These are phyloP conservation scores for Tetragnatha versicolor DNA, from an alignment of 1,140 invertebrate species.

Conservation along the genomic window DNA sequence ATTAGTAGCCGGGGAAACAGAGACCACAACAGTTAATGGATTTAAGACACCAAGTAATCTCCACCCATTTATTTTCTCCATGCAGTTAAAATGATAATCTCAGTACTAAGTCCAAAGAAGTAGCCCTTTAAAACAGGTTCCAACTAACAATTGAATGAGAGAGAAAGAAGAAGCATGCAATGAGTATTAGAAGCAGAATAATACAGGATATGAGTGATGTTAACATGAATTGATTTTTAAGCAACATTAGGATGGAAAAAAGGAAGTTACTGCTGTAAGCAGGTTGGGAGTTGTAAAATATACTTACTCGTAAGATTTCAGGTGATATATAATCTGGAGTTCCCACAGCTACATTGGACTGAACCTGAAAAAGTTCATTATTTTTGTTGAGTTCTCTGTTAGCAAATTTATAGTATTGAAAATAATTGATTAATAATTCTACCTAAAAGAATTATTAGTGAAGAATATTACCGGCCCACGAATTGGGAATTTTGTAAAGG, in stretches of 20 bases:
- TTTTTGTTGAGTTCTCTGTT: no score
- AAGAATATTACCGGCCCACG: background rate
- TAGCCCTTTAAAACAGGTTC: slow-evolving; percentile 36
- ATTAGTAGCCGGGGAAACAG: background rate
- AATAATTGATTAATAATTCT: no score
- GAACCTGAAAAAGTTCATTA: slow-evolving; percentile 67
- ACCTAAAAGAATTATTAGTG: no score
- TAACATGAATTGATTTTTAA: background rate
- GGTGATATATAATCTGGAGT: slow-evolving; percentile 99
- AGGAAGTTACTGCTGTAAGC: background rate
- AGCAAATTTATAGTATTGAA: background rate
- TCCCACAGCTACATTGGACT: slow-evolving; percentile 96
- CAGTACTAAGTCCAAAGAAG: background rate
- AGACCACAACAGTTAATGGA: background rate
- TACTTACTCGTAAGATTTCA: slow-evolving; percentile 74
- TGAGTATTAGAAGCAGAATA: background rate
- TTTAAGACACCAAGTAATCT: background rate
- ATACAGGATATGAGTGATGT: background rate
- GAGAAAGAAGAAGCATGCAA: background rate
- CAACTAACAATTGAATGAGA: background rate
- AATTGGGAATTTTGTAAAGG: background rate
- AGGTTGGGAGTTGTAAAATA: background rate
- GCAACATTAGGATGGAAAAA: slow-evolving; percentile 17
- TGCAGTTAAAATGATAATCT: background rate
- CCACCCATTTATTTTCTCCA: background rate